A percentile compares a stretch with the other conserved stretches of the same genome.
These are phyloP conservation scores for Epistrophe grossulariae DNA, from an alignment of 2,888 invertebrate species.

Conservation along the genomic window DNA sequence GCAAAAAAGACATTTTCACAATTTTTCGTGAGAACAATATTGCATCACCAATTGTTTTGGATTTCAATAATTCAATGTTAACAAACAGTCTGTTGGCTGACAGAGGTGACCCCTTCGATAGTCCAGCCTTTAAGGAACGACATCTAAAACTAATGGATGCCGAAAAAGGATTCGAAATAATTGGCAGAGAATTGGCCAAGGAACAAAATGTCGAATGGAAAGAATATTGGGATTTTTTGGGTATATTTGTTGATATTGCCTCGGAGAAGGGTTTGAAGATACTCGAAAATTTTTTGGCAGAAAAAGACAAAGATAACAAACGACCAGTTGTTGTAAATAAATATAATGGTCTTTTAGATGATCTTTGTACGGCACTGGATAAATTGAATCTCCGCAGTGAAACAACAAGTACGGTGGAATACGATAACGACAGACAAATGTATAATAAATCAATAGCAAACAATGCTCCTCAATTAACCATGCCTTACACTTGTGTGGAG, in stretches of 20 bases:
- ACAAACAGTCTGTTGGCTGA: conserved; percentile 45
- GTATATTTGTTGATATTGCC: conserved; percentile 91
- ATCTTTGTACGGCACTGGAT: conserved; percentile 77
- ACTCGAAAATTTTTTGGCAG: conserved; percentile 89
- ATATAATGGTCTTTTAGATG: conserved; percentile 75
- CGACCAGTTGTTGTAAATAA: conserved; percentile 49
- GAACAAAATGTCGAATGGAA: conserved; percentile 92
- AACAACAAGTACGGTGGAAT: conserved; percentile 23
- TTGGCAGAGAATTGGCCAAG: conserved; percentile 90
- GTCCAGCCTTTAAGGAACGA: conserved; percentile 81
- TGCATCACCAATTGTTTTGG: conserved; percentile 76
- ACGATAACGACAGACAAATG: conserved; percentile 48
- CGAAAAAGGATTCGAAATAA: conserved; percentile 94
- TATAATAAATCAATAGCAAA: conserved; percentile 64
- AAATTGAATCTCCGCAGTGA: conserved; percentile 58
- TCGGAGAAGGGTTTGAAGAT: conserved; percentile 89
- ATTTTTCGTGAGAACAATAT: conserved; percentile 78
- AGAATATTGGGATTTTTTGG: conserved; percentile 97
- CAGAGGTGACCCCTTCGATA: conserved; percentile 72
- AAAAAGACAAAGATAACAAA: conserved; percentile 72
- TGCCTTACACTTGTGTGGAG: conserved; percentile 86
- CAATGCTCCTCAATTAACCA: conserved; percentile 78
- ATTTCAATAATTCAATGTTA: conserved; percentile 63
- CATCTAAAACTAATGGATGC: conserved; percentile 88
- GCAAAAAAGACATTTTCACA: conserved; percentile 78